Percentiles rank a stretch among this genome's conserved stretches.
These are phyloP conservation scores for Camponotus floridanus DNA, from an alignment of 1,140 invertebrate species.

Conservation along the genomic window DNA sequence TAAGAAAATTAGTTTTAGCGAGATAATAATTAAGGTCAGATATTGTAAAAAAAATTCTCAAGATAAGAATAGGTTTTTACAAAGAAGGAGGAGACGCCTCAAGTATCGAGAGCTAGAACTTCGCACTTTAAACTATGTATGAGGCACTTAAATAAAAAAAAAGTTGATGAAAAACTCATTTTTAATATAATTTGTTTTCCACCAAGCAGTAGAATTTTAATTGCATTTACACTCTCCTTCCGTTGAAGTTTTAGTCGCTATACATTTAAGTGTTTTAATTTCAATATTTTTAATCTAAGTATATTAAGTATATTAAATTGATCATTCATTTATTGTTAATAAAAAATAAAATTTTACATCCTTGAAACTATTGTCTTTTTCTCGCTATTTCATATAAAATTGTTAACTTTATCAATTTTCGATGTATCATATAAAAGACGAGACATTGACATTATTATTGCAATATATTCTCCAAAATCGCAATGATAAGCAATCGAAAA, in stretches of 20 bases:
- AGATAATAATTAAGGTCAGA: too few relatives aligned
- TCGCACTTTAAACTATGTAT: not conserved
- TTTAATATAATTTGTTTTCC: not conserved
- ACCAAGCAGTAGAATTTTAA: not conserved
- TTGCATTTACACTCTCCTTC: not conserved
- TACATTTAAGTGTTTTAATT: not conserved
- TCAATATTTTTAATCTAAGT: not conserved
- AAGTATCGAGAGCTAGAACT: too few relatives aligned
- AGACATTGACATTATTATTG: slow-evolving; percentile 16
- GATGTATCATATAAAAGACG: not conserved
- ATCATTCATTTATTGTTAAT: not conserved
- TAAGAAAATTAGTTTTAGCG: too few relatives aligned
- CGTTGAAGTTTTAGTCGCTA: not conserved
- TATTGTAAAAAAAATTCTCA: too few relatives aligned
- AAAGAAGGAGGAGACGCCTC: not conserved
- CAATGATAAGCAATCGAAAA: not conserved
- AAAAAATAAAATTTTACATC: not conserved
- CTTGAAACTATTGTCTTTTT: not conserved
- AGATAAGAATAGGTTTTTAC: not conserved
- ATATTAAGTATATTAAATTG: too few relatives aligned
- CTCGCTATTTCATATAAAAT: not conserved
- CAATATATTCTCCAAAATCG: slow-evolving; percentile 24
- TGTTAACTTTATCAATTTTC: not conserved
- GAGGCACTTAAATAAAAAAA: not conserved
- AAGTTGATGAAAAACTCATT: not conserved